A percentile compares a stretch with the other conserved stretches of the same genome.
These are phyloP conservation scores for Opisthocomus hoazin DNA, from an alignment of 2,113 vertebrate genomes.

Conservation along the genomic window DNA sequence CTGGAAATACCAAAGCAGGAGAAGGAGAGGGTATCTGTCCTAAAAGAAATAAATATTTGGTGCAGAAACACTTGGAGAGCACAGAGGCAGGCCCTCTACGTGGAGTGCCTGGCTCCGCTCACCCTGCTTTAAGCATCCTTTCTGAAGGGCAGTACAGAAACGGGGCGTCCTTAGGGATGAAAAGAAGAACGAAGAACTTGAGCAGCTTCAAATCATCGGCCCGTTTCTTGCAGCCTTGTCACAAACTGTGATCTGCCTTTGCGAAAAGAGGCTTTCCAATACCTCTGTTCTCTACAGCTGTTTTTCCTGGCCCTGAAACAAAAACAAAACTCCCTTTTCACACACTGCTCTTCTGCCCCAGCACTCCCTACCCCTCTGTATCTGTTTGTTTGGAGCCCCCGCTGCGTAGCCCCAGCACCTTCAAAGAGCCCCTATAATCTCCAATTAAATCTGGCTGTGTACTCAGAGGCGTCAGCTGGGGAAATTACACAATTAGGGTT, in stretches of 20 bases:
- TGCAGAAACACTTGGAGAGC: neutral
- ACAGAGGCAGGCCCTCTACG: fast-evolving
- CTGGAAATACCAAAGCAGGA: neutral
- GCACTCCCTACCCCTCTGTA: slow-evolving; percentile 18
- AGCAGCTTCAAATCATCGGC: neutral
- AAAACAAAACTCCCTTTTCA: slow-evolving; percentile 61
- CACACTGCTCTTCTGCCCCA: slow-evolving; percentile 26
- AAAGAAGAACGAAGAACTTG: neutral
- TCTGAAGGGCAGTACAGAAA: neutral
- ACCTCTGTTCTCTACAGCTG: slow-evolving; percentile 44
- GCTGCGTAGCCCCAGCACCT: slow-evolving; percentile 30
- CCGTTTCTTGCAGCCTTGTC: neutral
- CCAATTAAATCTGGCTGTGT: slow-evolving; percentile 68
- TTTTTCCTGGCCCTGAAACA: slow-evolving; percentile 53
- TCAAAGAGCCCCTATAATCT: slow-evolving; percentile 65
- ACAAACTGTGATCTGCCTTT: neutral
- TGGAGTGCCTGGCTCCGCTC: neutral
- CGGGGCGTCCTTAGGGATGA: neutral
- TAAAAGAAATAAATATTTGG: neutral
- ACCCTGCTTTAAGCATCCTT: neutral
- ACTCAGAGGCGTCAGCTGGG: slow-evolving; percentile 42
- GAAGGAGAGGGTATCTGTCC: neutral
- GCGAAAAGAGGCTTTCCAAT: slow-evolving; percentile 13
- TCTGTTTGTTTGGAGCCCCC: slow-evolving; percentile 60
- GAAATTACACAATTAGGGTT: slow-evolving; percentile 65